Conservation (phyloP, 2,888 invertebrate genomes). For the Pegoplata infirma region DNA sequence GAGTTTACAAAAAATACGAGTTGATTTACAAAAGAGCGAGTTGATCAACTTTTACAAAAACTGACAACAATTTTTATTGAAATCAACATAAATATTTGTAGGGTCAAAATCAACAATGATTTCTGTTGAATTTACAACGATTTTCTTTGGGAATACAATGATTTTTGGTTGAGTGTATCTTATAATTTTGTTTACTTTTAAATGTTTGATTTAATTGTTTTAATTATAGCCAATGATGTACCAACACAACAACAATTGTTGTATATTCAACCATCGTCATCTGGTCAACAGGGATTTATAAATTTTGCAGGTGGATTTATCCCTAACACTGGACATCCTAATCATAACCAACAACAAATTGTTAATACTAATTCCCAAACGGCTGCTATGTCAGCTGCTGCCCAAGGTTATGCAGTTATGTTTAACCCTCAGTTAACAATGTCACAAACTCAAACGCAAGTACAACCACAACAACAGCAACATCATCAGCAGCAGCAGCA, state of each 20-base stretch:
- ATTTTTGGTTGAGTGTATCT: no score
- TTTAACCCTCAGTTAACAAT: slow-evolving; percentile 48
- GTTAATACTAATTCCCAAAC: slow-evolving; percentile 58
- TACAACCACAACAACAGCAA: slow-evolving; percentile 41
- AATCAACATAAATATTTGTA: no score
- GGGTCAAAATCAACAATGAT: no score
- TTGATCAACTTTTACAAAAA: no score
- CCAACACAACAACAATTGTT: slow-evolving; percentile 59
- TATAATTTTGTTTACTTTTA: background rate
- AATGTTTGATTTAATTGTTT: background rate
- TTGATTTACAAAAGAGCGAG: no score
- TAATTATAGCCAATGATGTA: slow-evolving; percentile 59
- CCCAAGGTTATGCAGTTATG: slow-evolving; percentile 52
- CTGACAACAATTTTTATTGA: no score
- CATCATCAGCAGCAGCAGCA: slow-evolving; percentile 20
- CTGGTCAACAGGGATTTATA: slow-evolving; percentile 60
- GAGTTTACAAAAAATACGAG: no score
- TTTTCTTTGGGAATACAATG: no score
- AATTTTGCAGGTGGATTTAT: slow-evolving; percentile 55
- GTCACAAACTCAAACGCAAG: slow-evolving; percentile 36
- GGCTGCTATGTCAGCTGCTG: slow-evolving; percentile 58
- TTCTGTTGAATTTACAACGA: no score
- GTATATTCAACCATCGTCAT: slow-evolving; percentile 60
- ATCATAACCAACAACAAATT: slow-evolving; percentile 49
- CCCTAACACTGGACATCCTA: slow-evolving; percentile 39